These are phyloP conservation scores for Vireo griseus DNA, from an alignment of 2,797 vertebrate genomes.

Conservation along the genomic window DNA sequence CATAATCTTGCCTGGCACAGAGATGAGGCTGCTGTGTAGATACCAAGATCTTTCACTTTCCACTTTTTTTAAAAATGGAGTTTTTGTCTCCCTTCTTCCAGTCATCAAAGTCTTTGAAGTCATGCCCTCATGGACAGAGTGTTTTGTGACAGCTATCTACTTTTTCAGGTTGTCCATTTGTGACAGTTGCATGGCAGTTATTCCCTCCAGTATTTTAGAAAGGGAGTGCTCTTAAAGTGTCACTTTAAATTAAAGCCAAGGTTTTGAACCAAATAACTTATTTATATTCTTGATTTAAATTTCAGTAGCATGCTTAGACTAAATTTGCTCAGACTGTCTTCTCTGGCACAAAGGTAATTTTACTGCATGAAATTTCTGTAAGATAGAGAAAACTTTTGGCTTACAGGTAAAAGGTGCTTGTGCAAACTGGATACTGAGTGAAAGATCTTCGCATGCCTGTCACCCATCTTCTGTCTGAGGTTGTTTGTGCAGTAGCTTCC, in stretches of 20 bases:
- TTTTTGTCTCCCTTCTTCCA: background rate
- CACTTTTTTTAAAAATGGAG: background rate
- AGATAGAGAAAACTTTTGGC: background rate
- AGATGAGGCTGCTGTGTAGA: background rate
- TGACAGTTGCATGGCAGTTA: slow-evolving; percentile 42
- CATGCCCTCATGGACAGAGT: background rate
- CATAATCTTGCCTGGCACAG: background rate
- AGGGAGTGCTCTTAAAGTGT: slow-evolving; percentile 71
- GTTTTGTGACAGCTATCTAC: slow-evolving; percentile 28
- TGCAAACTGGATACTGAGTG: background rate
- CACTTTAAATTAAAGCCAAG: slow-evolving; percentile 69
- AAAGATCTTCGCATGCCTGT: background rate
- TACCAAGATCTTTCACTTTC: background rate
- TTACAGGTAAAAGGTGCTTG: background rate
- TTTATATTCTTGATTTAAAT: slow-evolving; percentile 73
- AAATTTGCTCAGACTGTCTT: slow-evolving; percentile 32
- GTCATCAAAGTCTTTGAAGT: background rate
- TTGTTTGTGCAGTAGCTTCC: background rate
- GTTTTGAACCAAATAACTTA: slow-evolving; percentile 70
- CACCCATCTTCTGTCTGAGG: background rate
- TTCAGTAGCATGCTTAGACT: slow-evolving; percentile 58
- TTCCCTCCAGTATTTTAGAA: slow-evolving; percentile 54
- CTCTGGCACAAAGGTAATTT: background rate
- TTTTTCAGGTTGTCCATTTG: slow-evolving; percentile 29
- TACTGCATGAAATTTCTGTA: background rate